Evolutionary conservation across 2,888 invertebrate species (phyloP).

Genomic region (Siphonodentalium dalli): DNA sequence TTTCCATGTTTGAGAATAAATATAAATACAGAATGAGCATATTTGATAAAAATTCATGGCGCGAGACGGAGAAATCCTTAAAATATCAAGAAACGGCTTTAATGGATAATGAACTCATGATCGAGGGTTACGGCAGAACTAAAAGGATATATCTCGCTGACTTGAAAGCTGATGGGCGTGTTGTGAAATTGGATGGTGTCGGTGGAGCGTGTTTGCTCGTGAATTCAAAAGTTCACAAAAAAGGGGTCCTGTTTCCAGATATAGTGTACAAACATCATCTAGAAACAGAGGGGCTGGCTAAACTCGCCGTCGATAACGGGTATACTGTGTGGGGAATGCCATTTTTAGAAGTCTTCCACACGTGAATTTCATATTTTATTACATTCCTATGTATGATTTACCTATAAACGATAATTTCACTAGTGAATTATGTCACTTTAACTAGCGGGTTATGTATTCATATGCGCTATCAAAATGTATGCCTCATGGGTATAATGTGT

Average conservation of each 20-base stretch:
- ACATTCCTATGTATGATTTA: too few relatives aligned
- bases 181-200: constrained; percentile 58
- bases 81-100: constrained; percentile 33
- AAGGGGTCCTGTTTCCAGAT: constrained; percentile 55
- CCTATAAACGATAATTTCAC: too few relatives aligned
- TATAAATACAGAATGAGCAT: constrained; percentile 29
- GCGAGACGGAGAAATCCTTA: constrained; percentile 48
- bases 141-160: constrained; percentile 46
- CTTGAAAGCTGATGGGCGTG: constrained; percentile 45
- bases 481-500: too few relatives aligned
- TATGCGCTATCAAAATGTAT: too few relatives aligned
- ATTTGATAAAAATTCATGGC: constrained; percentile 59
- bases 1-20: too few relatives aligned
- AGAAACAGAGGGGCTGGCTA: constrained; percentile 59
- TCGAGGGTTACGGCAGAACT: constrained; percentile 53
- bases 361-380: not conserved
- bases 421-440: too few relatives aligned
- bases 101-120: constrained; percentile 36
- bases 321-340: constrained; percentile 52
- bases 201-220: constrained; percentile 56
- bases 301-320: constrained; percentile 52
- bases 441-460: too few relatives aligned
- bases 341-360: constrained; percentile 48
- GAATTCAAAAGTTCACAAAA: constrained; percentile 43
- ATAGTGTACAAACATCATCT: constrained; percentile 49